phyloP scores from a whole-genome alignment of 2,888 invertebrate genomes.

The Tetramorium bicarinatum region DNA sequence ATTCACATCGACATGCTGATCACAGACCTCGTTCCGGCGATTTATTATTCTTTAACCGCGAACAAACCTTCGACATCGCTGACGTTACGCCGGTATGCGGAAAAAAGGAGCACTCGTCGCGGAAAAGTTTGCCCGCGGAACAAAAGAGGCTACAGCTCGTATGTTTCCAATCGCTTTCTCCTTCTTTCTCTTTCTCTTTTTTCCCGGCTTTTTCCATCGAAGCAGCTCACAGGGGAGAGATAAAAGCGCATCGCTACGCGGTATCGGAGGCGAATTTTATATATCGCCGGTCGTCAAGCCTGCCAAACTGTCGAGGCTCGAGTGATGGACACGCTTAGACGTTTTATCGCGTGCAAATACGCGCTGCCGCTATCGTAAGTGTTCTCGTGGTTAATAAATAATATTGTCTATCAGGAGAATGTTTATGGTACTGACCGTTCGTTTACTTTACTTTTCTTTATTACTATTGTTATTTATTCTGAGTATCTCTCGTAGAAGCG shows the following conservation, averaged over 20 bases:
- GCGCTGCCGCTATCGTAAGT: neutral
- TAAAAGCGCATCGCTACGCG: conserved; percentile 57
- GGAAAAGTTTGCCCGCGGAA: conserved; percentile 45
- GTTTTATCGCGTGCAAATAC: conserved; percentile 58
- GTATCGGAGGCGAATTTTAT: conserved; percentile 55
- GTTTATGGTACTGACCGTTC: neutral
- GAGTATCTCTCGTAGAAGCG: too few species aligned
- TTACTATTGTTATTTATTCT: neutral
- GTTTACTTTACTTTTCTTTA: neutral
- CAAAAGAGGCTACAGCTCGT: conserved; percentile 39
- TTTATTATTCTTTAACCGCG: conserved; percentile 32
- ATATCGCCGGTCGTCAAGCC: conserved; percentile 36
- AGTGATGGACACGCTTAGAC: conserved; percentile 36
- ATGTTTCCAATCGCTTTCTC: neutral
- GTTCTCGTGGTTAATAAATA: conserved; percentile 32
- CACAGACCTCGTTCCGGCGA: neutral
- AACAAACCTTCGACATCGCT: conserved; percentile 10
- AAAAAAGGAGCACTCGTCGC: conserved; percentile 19
- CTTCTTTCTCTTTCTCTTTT: neutral
- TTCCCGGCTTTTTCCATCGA: neutral
- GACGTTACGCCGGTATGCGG: neutral
- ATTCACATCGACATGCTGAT: neutral
- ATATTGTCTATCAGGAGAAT: neutral
- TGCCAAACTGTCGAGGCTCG: conserved; percentile 30
- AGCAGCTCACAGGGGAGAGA: conserved; percentile 37